Conservation (phyloP, 2,113 vertebrate species). For the Cephalophus harveyi region DNA sequence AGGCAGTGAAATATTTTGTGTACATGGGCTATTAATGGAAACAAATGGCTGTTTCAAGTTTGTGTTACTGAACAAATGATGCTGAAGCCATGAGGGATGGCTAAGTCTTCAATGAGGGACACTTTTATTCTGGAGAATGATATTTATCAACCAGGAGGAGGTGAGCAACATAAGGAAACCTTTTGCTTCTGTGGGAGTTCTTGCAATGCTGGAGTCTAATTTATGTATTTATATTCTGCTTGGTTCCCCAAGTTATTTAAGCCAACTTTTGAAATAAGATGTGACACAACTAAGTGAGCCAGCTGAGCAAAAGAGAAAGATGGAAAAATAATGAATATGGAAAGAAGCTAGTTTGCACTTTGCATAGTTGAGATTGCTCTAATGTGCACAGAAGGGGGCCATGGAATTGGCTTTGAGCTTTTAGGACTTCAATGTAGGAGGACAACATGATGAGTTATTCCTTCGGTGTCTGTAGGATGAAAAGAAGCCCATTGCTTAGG, state of each 20-base stretch:
- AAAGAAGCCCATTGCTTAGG: background rate
- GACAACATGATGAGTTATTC: background rate
- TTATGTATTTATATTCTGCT: background rate
- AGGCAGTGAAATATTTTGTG: conserved; percentile 7
- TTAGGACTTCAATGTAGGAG: background rate
- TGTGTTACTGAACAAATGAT: conserved; percentile 25
- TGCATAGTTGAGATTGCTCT: background rate
- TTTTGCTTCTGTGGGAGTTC: background rate
- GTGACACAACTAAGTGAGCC: background rate
- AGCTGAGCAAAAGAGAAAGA: background rate
- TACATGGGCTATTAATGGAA: background rate
- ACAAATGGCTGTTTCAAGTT: conserved; percentile 43
- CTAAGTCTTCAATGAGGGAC: background rate
- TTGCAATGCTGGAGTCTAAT: background rate
- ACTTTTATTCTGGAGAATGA: conserved; percentile 5
- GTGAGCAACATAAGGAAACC: background rate
- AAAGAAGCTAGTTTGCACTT: background rate
- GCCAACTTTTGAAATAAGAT: background rate
- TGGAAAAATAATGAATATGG: background rate
- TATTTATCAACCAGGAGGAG: background rate
- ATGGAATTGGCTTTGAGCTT: background rate
- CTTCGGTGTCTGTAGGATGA: background rate
- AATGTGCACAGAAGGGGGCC: background rate
- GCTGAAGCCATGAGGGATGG: background rate
- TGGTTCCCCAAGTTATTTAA: background rate